These are phyloP conservation scores for Archivesica marissinica DNA, from an alignment of 1,140 invertebrate genomes.

Conservation along the genomic window DNA sequence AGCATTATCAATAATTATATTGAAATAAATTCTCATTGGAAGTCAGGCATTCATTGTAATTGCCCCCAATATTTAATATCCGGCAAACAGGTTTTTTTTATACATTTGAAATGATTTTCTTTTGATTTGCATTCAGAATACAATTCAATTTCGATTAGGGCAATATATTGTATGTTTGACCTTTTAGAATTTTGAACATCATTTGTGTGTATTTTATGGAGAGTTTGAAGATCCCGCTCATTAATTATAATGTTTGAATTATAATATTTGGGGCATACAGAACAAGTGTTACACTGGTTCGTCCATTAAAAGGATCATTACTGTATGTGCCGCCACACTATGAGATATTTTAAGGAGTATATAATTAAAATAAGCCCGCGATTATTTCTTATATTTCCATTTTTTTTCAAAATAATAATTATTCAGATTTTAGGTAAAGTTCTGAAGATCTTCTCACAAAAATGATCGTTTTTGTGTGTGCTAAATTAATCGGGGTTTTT, in stretches of 20 bases:
- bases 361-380: too few species aligned
- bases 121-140: slow-evolving; percentile 21
- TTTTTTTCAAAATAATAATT: too few species aligned
- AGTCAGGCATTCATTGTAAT: slow-evolving; percentile 56
- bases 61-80: slow-evolving; percentile 19
- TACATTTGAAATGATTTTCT: slow-evolving; percentile 17
- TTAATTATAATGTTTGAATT: slow-evolving; percentile 4
- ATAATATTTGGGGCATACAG: too few species aligned
- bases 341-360: too few species aligned
- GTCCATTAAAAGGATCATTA: too few species aligned
- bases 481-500: too few species aligned
- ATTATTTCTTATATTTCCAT: too few species aligned
- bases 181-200: slow-evolving; percentile 4
- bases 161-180: slow-evolving; percentile 9
- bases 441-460: too few species aligned
- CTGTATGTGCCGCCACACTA: too few species aligned
- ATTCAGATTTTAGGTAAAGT: too few species aligned
- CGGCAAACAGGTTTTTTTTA: neutral
- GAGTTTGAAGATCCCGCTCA: neutral
- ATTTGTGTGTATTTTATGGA: neutral
- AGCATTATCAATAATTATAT: slow-evolving; percentile 1
- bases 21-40: slow-evolving; percentile 6
- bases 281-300: too few species aligned
- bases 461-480: too few species aligned
- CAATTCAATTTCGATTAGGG: neutral